Percentiles rank a stretch among this genome's conserved stretches.
phyloP scores from a whole-genome alignment of 2,113 vertebrate genomes.

The Aphelocoma coerulescens region DNA sequence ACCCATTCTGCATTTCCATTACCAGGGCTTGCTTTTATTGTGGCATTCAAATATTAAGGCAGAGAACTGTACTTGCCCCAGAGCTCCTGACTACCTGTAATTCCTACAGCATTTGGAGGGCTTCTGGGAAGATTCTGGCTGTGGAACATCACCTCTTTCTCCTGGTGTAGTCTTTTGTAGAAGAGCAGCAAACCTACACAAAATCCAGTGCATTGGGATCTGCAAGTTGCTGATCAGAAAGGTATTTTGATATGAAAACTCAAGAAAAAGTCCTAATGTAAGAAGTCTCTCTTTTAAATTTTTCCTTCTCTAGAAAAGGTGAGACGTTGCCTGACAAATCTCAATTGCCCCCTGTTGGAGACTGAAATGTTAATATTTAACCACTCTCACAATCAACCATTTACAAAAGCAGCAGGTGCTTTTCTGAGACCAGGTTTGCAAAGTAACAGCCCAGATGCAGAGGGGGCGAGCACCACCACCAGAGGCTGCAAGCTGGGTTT shows the following conservation, averaged over 20 bases:
- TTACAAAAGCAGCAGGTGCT: neutral
- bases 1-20: neutral
- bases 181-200: neutral
- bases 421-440: neutral
- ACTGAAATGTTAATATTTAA: neutral
- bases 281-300: neutral
- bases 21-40: neutral
- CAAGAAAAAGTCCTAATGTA: neutral
- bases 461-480: neutral
- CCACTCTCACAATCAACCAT: neutral
- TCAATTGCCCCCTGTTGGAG: accelerated
- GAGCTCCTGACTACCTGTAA: neutral
- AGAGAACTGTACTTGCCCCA: neutral
- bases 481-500: neutral
- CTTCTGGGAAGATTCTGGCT: neutral
- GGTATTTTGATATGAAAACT: neutral
- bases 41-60: neutral
- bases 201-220: neutral
- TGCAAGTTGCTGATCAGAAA: neutral
- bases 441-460: no score
- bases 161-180: neutral
- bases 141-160: neutral
- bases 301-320: neutral
- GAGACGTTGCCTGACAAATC: neutral
- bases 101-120: neutral